Evolutionary conservation across 2,113 vertebrate genomes (phyloP).

Genomic region (Neolamprologus variostigma): DNA sequence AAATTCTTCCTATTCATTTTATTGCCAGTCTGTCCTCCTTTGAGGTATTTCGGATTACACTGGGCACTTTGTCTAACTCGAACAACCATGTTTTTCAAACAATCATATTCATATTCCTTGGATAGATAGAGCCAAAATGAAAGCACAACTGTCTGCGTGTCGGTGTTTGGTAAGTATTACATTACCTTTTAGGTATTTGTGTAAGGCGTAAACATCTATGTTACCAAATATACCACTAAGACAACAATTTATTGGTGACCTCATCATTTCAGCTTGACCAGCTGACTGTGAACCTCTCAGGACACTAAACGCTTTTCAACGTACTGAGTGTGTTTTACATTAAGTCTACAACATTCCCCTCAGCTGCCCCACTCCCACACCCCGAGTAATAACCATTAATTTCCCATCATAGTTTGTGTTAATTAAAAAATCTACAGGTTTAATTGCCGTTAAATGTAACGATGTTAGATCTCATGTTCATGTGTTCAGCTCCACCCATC

Average conservation of each 20-base stretch:
- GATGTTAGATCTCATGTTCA: slow-evolving; percentile 70
- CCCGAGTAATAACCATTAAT: slow-evolving; percentile 69
- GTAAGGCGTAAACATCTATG: background rate
- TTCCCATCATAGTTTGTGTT: slow-evolving; percentile 71
- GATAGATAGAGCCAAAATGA: background rate
- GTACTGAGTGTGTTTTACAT: slow-evolving; percentile 1
- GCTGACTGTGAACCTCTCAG: background rate
- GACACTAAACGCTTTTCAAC: background rate
- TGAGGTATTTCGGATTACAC: background rate
- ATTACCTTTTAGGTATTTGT: background rate
- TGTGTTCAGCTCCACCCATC: slow-evolving; percentile 63
- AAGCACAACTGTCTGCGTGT: background rate
- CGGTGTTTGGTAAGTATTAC: background rate
- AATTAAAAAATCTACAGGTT: slow-evolving; percentile 71
- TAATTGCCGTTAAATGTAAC: slow-evolving; percentile 74
- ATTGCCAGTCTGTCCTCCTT: background rate
- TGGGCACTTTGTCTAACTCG: background rate
- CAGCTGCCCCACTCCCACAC: slow-evolving; percentile 2
- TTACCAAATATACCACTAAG: background rate
- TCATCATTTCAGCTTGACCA: background rate
- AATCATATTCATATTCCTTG: background rate
- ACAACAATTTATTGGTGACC: background rate
- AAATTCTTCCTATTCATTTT: background rate
- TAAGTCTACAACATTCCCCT: slow-evolving; percentile 15
- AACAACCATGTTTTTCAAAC: background rate